phyloP scores from a whole-genome alignment of 2,888 invertebrate genomes.

The Ophioninae sp. region DNA sequence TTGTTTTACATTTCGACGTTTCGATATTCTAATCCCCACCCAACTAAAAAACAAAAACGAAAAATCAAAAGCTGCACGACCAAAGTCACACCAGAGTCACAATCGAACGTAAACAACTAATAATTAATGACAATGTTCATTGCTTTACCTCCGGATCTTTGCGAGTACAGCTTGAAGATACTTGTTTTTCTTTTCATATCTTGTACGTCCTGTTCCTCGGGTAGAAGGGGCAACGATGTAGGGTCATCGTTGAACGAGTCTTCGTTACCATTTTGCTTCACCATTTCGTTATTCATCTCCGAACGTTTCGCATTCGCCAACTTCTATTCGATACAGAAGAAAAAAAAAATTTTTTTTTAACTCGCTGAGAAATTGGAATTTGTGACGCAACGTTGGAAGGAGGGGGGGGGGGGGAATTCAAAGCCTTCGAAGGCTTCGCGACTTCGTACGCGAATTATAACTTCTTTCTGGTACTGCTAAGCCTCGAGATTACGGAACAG shows the following conservation, averaged over 20 bases:
- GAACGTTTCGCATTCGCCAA: not conserved
- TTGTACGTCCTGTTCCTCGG: constrained; percentile 64
- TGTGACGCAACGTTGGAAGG: not conserved
- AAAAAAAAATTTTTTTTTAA: too few species aligned
- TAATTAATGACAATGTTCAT: not conserved
- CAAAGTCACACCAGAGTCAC: not conserved
- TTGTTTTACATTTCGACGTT: too few species aligned
- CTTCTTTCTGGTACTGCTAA: not conserved
- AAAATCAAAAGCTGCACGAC: too few species aligned
- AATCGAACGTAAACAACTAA: not conserved
- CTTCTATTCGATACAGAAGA: not conserved
- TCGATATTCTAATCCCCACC: too few species aligned
- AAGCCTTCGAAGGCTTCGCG: not conserved
- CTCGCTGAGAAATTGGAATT: not conserved
- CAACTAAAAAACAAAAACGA: too few species aligned
- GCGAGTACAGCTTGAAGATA: constrained; percentile 75
- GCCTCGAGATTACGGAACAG: constrained; percentile 15
- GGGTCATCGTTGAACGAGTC: constrained; percentile 62
- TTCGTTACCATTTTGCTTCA: constrained; percentile 42
- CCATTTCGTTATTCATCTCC: constrained; percentile 20
- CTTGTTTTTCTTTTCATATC: constrained; percentile 74
- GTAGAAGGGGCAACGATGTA: constrained; percentile 30
- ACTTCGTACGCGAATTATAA: constrained; percentile 11
- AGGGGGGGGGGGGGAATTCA: too few species aligned
- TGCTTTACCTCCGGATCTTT: constrained; percentile 72